Evolutionary conservation across 2,888 invertebrate genomes (phyloP).

Genomic region (Athalia rosae): DNA sequence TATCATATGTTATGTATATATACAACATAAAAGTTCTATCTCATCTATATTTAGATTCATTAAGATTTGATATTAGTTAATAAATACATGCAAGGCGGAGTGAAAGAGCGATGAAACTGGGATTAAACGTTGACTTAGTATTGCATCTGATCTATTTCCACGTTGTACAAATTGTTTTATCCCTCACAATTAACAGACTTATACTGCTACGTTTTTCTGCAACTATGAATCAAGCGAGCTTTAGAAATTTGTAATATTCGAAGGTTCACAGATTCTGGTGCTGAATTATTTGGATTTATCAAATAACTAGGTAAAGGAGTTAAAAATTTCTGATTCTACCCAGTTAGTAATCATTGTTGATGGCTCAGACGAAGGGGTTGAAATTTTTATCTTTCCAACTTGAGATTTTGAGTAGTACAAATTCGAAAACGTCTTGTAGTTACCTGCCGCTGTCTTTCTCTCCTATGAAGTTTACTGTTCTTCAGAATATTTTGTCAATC

Average conservation of each 20-base stretch:
- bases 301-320: constrained; percentile 12
- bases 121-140: constrained; percentile 18
- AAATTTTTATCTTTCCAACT: neutral
- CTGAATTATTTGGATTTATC: neutral
- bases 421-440: constrained; percentile 13
- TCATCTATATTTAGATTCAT: constrained; percentile 23
- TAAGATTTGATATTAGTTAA: constrained; percentile 23
- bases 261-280: neutral
- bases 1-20: constrained; percentile 22
- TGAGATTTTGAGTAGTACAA: neutral
- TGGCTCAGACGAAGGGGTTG: neutral
- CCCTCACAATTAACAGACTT: neutral
- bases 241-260: constrained; percentile 17
- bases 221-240: constrained; percentile 15
- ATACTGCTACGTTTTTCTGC: neutral
- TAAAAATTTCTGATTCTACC: constrained; percentile 2
- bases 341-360: neutral
- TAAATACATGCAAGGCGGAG: constrained; percentile 43
- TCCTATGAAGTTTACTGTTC: constrained; percentile 10
- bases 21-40: constrained; percentile 34
- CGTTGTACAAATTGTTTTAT: constrained; percentile 19
- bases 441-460: constrained; percentile 34
- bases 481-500: constrained; percentile 2
- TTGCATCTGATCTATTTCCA: constrained; percentile 26
- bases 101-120: constrained; percentile 15